Base-by-base conservation (phyloP, 2,888 invertebrate genomes). In the Lutraria lutraria region DNA sequence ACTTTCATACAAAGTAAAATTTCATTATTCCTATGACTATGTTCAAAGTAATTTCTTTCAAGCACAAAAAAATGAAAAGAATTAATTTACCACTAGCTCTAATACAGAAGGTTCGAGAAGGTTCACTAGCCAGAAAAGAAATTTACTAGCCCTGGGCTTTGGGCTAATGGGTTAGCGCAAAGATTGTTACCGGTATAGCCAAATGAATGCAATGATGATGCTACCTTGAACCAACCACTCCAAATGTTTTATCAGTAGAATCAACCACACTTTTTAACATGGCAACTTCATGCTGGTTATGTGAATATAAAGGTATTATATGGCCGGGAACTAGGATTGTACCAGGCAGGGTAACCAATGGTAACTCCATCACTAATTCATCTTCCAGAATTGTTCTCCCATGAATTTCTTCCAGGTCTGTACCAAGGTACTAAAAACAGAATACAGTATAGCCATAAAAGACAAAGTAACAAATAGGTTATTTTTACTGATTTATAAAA, bases 321-420 rank as follows among this genome's bases (percentile, higher is more conserved):
- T 98, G 98, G 0, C 98, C 98, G 13, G 98, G 98, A 92, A 98
- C 98, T 25, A 98, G 96, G 52, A 98, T 97, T 83, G 98, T 95
- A 16, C 96, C 95, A 76, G 97, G 97, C 89, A 97, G 97, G 81
- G 97, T 96, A 60, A 98, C 97, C 82, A 98, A 95, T 8, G 98
- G 97, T 89, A 98, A 95, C 83, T 92, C 94, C 16, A 97, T 92
- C 63, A 93, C 94, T 21, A 95, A 97, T 76, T 96, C 96, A 92
- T 98, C 98, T 56, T 97, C 97, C 82, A 98, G 96, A 89, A 98
- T 97, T 56, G 97, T 97, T n/a, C 98, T 97, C 0, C 98, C 98
- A 13, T 97, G 97, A 2, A 98, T 96, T 81, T 97, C 97, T 95
- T 97, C 97, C 95, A 98, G 95, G 93, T 97, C 97, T 87, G 96